Base-by-base conservation (phyloP, 2,113 vertebrate species). In the Corythaixoides concolor region DNA sequence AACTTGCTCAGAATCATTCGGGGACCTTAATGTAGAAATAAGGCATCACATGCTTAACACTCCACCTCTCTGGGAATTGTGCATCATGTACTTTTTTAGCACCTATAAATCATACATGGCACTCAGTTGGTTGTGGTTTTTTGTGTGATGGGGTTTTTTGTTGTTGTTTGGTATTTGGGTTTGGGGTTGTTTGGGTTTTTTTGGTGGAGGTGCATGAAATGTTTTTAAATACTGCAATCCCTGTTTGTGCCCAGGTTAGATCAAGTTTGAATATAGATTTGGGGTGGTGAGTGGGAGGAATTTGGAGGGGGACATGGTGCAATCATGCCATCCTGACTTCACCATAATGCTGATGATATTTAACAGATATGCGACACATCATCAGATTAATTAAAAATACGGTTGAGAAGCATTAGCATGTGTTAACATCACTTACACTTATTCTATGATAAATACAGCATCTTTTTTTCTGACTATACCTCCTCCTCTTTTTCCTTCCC, bases 1-100 rank as follows among this genome's bases (percentile, higher is more conserved):
- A 69, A 1, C 13, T 63, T 14, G 4, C 47, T 37, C 62, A 33
- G 11, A 2, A 28, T 8, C 53, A 28, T 26, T 8, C 0, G 0
- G 62, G 37, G 63, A 12, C 14, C 37, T 2, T 20, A 35, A 8
- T 19, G 6, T 73, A 87, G 73, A 87, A 92, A 87, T 59, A 49
- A 87, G 2, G 24, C 59, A 73, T 45, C 76, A 73, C 41, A 33
- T 9, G n/a, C 63, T 64, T 15, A 24, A 22, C 73, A 50, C 45
- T 66, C 75, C 91, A n/a, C 64, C 82, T 75, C 88, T 33, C 81
- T 12, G 74, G 11, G 3, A 32, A 68, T 80, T 43, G 50, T 39
- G 70, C 50, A 6, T 35, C 28, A 8, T 24, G 35, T 12, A 43
- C 60, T n/a, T 27, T n/a, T 63, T 37, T 9, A 90, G 33, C 64